Percentiles rank a stretch among this genome's conserved stretches.
phyloP scores from a whole-genome alignment of 2,113 vertebrate genomes.

The Romanogobio albipinnatus region DNA sequence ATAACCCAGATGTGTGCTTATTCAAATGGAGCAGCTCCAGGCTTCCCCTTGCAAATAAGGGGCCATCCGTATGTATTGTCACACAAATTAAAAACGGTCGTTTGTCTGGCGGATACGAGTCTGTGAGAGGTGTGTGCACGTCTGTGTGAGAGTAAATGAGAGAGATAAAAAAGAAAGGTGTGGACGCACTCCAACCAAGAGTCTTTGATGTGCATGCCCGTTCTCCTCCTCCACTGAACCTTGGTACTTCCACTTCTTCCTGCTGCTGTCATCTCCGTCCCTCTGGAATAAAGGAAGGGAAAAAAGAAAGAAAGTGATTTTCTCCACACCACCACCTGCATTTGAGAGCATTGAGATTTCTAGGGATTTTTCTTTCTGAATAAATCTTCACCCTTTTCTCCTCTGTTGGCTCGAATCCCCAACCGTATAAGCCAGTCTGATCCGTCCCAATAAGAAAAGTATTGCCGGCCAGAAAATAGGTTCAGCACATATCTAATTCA shows the following conservation, averaged over 20 bases:
- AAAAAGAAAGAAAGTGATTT: conserved; percentile 59
- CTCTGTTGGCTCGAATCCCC: conserved; percentile 78
- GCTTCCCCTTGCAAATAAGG: conserved; percentile 80
- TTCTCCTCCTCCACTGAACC: conserved; percentile 53
- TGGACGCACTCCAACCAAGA: conserved; percentile 55
- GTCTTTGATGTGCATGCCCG: conserved; percentile 59
- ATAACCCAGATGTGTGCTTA: conserved; percentile 75
- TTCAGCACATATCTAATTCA: conserved; percentile 78
- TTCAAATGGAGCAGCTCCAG: conserved; percentile 75
- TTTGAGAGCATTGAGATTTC: conserved; percentile 60
- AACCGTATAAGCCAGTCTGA: conserved; percentile 77
- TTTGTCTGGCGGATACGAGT: conserved; percentile 35
- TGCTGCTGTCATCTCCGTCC: conserved; percentile 53
- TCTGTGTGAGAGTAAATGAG: conserved; percentile 16
- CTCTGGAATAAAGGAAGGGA: conserved; percentile 52
- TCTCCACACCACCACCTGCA: conserved; percentile 68
- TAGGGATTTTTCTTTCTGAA: conserved; percentile 61
- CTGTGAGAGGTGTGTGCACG: conserved; percentile 20
- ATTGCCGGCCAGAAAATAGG: conserved; percentile 76
- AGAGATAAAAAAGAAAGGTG: conserved; percentile 28
- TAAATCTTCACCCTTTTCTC: conserved; percentile 75
- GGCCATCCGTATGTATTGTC: conserved; percentile 72
- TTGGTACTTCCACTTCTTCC: conserved; percentile 44
- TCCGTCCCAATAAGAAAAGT: conserved; percentile 75
- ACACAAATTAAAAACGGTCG: conserved; percentile 77